Evolutionary conservation across 2,113 vertebrate species (phyloP).

Genomic region (Smithornis capensis): DNA sequence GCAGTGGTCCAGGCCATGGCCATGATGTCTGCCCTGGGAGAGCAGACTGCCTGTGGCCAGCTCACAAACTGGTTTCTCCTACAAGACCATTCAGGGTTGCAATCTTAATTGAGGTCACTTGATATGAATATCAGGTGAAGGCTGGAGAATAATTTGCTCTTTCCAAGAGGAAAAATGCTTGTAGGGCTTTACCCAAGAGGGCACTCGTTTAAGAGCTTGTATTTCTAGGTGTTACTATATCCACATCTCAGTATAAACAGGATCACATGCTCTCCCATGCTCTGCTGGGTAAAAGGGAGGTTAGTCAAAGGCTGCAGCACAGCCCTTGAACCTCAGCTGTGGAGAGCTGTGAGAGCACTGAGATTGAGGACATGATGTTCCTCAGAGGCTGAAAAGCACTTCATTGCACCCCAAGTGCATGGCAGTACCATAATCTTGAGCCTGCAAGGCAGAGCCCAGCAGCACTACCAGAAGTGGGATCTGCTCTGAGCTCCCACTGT

Average conservation of each 20-base stretch:
- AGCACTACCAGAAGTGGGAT: background rate
- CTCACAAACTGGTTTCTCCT: background rate
- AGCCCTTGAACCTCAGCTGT: background rate
- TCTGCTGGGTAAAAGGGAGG: background rate
- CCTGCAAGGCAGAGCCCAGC: background rate
- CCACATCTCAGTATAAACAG: background rate
- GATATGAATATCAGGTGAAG: background rate
- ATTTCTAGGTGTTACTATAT: background rate
- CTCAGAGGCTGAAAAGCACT: background rate
- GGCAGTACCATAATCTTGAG: background rate
- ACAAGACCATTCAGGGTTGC: background rate
- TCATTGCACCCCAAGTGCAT: background rate
- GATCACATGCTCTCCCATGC: background rate
- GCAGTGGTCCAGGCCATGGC: background rate
- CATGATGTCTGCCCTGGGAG: background rate
- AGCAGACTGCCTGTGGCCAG: background rate
- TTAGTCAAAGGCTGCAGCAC: background rate
- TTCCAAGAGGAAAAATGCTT: background rate
- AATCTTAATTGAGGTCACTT: background rate
- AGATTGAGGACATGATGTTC: background rate
- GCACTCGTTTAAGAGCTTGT: constrained; percentile 18
- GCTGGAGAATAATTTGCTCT: background rate
- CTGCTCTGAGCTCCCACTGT: background rate
- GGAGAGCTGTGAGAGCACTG: background rate
- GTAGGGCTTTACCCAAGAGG: background rate